These are phyloP conservation scores for Nemoura dubitans DNA, from an alignment of 2,888 invertebrate species.

Conservation along the genomic window DNA sequence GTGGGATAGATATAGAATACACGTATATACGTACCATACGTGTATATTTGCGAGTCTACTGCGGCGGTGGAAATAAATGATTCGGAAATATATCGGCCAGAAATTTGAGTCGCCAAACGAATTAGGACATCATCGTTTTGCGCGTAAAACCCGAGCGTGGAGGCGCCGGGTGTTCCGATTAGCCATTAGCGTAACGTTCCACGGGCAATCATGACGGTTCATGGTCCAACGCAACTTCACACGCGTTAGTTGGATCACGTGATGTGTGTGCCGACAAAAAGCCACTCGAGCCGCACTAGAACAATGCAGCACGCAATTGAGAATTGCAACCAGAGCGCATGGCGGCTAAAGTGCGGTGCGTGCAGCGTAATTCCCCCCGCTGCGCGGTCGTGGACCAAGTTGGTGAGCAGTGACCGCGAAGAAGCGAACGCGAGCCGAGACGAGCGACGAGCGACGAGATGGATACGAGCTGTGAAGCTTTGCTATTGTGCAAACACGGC, in stretches of 20 bases:
- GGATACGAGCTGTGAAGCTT: constrained; percentile 31
- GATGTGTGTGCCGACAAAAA: background rate
- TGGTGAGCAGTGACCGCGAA: constrained; percentile 26
- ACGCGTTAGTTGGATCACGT: background rate
- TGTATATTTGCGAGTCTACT: background rate
- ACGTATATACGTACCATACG: background rate
- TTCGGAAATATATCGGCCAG: background rate
- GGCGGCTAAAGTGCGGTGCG: constrained; percentile 2
- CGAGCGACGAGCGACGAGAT: background rate
- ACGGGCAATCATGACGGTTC: too few species aligned
- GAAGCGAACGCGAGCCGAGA: background rate
- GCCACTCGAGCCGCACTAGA: background rate
- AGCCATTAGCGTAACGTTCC: background rate
- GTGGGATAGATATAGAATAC: background rate
- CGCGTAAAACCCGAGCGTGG: background rate
- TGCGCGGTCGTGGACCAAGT: background rate
- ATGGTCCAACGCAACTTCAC: too few species aligned
- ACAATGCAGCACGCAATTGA: background rate
- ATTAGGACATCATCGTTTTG: background rate
- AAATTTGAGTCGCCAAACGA: background rate
- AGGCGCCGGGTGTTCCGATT: background rate
- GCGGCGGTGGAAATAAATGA: background rate
- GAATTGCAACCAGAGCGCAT: background rate
- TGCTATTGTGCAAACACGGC: constrained; percentile 51
- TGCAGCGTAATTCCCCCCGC: constrained; percentile 17